These are phyloP conservation scores for Patagioenas fasciata DNA, from an alignment of 2,113 vertebrate species.

Conservation along the genomic window DNA sequence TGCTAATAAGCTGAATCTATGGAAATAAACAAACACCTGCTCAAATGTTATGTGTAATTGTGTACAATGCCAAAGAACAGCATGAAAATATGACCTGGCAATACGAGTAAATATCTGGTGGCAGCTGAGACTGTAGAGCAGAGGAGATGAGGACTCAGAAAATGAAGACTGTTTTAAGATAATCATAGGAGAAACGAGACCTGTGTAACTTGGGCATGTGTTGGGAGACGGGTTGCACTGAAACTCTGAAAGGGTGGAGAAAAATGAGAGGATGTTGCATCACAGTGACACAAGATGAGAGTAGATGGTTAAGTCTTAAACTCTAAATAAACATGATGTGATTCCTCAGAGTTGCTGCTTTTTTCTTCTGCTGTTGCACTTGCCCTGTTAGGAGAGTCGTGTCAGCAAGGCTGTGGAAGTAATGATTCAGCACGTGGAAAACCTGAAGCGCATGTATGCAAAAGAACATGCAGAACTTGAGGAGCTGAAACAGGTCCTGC, in stretches of 20 bases:
- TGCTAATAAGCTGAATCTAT: neutral
- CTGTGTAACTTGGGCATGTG: neutral
- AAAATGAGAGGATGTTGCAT: neutral
- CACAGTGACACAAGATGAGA: neutral
- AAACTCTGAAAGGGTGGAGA: neutral
- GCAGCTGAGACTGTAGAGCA: neutral
- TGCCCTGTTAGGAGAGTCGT: conserved; percentile 82
- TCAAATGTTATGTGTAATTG: neutral
- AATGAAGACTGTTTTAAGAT: neutral
- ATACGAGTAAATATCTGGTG: neutral
- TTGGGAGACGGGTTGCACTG: neutral
- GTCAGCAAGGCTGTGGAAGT: conserved; percentile 94
- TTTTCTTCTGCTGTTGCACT: neutral
- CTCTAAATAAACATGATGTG: no score
- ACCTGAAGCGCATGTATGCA: conserved; percentile 91
- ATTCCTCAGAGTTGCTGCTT: neutral
- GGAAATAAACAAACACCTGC: neutral
- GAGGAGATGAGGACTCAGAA: neutral
- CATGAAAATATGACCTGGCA: neutral
- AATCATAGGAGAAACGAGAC: neutral
- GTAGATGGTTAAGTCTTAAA: no score
- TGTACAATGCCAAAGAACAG: neutral
- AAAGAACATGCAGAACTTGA: conserved; percentile 91
- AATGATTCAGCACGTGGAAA: conserved; percentile 98
- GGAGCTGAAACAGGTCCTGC: conserved; percentile 86